phyloP scores from a whole-genome alignment of 2,888 invertebrate genomes.

The Eueremaeus valkanovi region DNA sequence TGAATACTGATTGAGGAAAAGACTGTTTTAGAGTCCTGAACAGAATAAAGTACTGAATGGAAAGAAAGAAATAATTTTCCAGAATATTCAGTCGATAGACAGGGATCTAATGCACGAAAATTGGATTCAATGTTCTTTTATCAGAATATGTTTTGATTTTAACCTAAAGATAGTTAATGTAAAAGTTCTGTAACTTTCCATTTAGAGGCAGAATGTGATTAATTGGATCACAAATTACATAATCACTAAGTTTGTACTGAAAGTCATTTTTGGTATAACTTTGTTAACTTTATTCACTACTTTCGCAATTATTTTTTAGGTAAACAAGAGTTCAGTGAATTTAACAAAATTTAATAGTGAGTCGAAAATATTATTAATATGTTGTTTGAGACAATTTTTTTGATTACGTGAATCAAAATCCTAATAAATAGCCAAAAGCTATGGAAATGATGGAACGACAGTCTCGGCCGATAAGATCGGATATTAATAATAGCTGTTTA shows the following conservation, averaged over 20 bases:
- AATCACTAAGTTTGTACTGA: no score
- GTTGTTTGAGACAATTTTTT: conserved; percentile 28
- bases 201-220: not conserved
- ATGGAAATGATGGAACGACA: not conserved
- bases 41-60: no score
- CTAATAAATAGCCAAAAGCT: not conserved
- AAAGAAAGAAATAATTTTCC: no score
- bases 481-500: conserved; percentile 16
- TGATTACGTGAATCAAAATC: not conserved
- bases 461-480: not conserved
- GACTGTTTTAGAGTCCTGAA: no score
- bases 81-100: no score
- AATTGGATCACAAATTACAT: not conserved
- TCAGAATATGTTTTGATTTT: no score
- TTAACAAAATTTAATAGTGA: not conserved
- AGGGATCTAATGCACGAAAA: no score
- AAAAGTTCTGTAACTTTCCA: not conserved
- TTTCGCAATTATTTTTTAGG: not conserved
- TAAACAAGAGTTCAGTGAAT: conserved; percentile 35
- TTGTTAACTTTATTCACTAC: not conserved
- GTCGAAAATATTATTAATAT: no score
- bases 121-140: no score
- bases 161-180: no score
- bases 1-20: no score
- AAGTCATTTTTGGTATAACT: no score